Conservation (phyloP, 2,888 invertebrate genomes). For the Diploptera punctata region DNA sequence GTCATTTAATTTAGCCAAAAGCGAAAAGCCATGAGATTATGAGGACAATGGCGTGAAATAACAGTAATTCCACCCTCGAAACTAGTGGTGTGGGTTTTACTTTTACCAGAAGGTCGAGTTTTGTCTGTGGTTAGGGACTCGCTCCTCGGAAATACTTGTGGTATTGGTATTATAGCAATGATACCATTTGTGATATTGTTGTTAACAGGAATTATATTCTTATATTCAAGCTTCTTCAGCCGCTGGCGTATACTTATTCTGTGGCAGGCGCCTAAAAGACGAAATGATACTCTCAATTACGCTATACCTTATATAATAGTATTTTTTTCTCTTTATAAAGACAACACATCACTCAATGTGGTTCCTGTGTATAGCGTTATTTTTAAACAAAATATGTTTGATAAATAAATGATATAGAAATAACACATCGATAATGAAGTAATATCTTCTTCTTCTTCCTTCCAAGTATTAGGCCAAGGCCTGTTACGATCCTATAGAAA, state of each 20-base stretch:
- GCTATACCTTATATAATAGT: too few species aligned
- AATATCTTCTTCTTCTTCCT: too few species aligned
- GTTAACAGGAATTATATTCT: not conserved
- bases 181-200: not conserved
- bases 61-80: not conserved
- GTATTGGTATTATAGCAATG: not conserved
- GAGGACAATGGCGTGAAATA: not conserved
- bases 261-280: not conserved
- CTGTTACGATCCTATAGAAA: too few species aligned
- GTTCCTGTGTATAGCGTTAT: too few species aligned
- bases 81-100: not conserved
- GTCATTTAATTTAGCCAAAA: constrained; percentile 40
- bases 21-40: constrained; percentile 22
- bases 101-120: not conserved
- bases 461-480: too few species aligned
- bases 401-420: too few species aligned
- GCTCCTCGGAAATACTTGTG: not conserved
- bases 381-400: too few species aligned
- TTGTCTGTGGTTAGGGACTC: not conserved
- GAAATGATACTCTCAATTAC: not conserved
- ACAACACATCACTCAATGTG: too few species aligned
- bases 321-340: too few species aligned
- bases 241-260: not conserved
- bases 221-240: too few species aligned
- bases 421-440: too few species aligned